phyloP scores from a whole-genome alignment of 2,888 invertebrate genomes.

The Linnaemya vulpina region DNA sequence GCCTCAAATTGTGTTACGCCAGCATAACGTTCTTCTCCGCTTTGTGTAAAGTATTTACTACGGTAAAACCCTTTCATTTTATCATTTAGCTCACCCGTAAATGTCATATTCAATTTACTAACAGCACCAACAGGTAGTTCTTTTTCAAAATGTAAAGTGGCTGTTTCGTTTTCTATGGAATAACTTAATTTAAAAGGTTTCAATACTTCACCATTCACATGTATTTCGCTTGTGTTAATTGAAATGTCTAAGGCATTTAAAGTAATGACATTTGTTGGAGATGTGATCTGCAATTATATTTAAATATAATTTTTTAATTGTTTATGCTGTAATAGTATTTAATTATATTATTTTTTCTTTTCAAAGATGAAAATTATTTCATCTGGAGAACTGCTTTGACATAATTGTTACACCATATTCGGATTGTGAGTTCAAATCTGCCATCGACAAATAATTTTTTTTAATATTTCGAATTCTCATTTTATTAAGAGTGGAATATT shows the following conservation, averaged over 20 bases:
- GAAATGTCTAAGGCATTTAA: constrained; percentile 91
- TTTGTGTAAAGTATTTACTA: constrained; percentile 90
- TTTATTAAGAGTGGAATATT: too few species aligned
- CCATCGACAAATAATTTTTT: too few species aligned
- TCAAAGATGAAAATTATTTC: too few species aligned
- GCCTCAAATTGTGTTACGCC: constrained; percentile 97
- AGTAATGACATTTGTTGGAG: constrained; percentile 87
- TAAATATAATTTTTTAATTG: neutral
- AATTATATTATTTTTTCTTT: too few species aligned
- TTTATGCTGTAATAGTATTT: neutral
- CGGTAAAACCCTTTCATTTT: constrained; percentile 98
- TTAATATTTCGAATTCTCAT: too few species aligned
- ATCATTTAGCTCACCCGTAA: constrained; percentile 94
- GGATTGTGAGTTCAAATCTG: too few species aligned
- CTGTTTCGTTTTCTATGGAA: constrained; percentile 87
- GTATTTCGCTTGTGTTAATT: constrained; percentile 86
- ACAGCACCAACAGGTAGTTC: constrained; percentile 85
- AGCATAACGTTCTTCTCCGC: constrained; percentile 91
- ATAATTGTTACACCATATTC: too few species aligned
- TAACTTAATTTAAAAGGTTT: constrained; percentile 77
- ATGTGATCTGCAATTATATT: constrained; percentile 86
- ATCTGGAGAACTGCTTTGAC: too few species aligned
- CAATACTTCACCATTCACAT: constrained; percentile 83
- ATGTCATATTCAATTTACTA: constrained; percentile 86
- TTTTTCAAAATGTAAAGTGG: constrained; percentile 86